Base-by-base conservation (phyloP, 2,797 vertebrate species). In the Acrossocheilus wenchowensis region DNA sequence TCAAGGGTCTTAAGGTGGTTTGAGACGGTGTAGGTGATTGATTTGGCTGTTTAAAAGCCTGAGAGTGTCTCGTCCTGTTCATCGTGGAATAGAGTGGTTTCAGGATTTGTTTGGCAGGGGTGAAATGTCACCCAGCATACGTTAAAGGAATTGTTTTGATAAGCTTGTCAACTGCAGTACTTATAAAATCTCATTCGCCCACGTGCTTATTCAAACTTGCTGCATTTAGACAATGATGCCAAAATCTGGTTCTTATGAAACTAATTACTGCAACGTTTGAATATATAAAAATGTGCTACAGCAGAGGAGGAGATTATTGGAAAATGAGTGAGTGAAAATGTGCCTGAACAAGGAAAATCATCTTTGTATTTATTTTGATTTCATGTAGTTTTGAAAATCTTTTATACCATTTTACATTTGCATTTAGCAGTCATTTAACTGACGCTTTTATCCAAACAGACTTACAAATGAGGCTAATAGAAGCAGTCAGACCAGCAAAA, bases 1-100 rank as follows among this genome's bases (percentile, higher is more conserved):
- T 85, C 83, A 85, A 43, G 64, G 64, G 66, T 79, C 66, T 85
- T 71, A 54, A 71, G 75, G 64, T 68, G 60, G 34, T 36, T 78
- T 45, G 23, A 78, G 34, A 78, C 6, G 3, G 50, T 89, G 88
- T 77, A 87, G 87, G 43, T 82, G 88, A 86, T 87, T 89, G 87
- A 86, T 72, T 88, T 78, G 66, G 87, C 77, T 86, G 88, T 79
- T 73, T 85, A 84, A 71, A 41, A 64, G 57, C 57, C 39, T 77
- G 72, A 50, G 36, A 78, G 39, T 79, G 52, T 78, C 77, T 78
- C 23, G 9, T 50, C 19, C n/a, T 34, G n/a, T 81, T 68, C 43
- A 81, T 60, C 4, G 2, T 50, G 43, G 62, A 68, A 66, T 68
- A 80, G 7, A 80, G 57, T 80, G 57, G 57, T 48, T 64, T 80